Evolutionary conservation across 2,797 vertebrate species (phyloP), one percentile per base, ranked within the genome.

Genomic region (Dryobates pubescens): DNA sequence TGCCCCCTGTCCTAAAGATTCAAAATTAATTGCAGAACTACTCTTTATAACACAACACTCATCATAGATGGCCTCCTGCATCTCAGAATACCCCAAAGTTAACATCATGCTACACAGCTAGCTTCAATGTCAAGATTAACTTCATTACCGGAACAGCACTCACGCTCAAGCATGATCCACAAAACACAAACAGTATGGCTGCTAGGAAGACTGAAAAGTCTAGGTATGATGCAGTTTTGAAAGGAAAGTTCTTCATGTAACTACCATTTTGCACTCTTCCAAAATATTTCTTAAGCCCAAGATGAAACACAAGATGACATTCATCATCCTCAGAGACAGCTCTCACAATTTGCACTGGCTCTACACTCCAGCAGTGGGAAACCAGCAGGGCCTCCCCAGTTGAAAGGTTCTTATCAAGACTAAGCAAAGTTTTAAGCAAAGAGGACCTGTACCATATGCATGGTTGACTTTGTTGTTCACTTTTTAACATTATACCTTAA

Each of bases 51-150:
- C 49, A n/a, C 20, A 51, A 56, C 24, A 34, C 41, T 32, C 4
- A 38, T 78, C 71, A 59, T 3, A 72, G 43, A 69, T 69, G 49
- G 13, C n/a, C 18, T 85, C 57, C 41, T 79, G 56, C 27, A n/a
- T 58, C 77, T 79, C 15, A 2, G 65, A 77, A 87, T 20, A 77
- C 82, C 30, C 57, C 27, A 13, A 90, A 82, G 41, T 62, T 84
- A 92, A 81, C 47, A 84, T 29, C 24, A 64, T n/a, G 53, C 41
- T 86, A 76, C 83, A 84, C n/a, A 71, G 58, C 51, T 90, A 36
- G 82, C 87, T 90, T 81, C 73, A 75, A 68, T 54, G 26, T 56
- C 51, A 68, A 91, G 67, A 88, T 86, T 77, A 81, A 74, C 56
- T 49, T 89, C 47, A 34, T 88, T 65, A 73, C 38, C 76, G 34